These are phyloP conservation scores for Perca fluviatilis DNA, from an alignment of 2,113 vertebrate species.

Conservation along the genomic window DNA sequence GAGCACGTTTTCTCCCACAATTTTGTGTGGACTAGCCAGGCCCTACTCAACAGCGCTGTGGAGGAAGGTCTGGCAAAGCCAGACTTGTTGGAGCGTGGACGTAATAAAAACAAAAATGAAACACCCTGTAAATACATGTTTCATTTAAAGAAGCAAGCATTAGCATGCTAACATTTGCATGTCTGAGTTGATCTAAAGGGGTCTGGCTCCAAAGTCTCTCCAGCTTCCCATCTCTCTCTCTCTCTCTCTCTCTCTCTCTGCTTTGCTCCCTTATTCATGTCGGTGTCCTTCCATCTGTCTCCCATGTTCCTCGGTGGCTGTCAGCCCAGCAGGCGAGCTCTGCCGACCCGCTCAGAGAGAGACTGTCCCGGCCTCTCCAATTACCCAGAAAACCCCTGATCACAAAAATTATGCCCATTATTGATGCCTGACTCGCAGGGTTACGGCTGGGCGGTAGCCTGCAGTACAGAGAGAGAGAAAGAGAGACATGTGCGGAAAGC, in stretches of 20 bases:
- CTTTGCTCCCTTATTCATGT: neutral
- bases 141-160: neutral
- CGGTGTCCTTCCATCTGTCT: neutral
- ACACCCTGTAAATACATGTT: conserved; percentile 1
- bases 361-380: conserved; percentile 48
- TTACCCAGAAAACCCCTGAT: conserved; percentile 65
- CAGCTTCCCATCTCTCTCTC: neutral
- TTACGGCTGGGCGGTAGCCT: neutral
- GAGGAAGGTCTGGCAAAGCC: no score
- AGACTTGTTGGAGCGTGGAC: neutral
- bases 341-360: conserved; percentile 31
- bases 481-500: no score
- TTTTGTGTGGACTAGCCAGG: no score
- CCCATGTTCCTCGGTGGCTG: conserved; percentile 12
- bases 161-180: neutral
- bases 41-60: no score
- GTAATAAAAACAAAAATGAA: neutral
- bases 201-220: neutral
- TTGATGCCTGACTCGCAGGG: conserved; percentile 56
- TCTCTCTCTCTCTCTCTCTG: neutral
- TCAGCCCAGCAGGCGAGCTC: conserved; percentile 35
- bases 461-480: neutral
- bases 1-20: no score
- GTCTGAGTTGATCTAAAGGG: neutral
- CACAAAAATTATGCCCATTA: conserved; percentile 65